Base-by-base conservation (phyloP, 2,888 invertebrate genomes). In the Epiblema foenella region DNA sequence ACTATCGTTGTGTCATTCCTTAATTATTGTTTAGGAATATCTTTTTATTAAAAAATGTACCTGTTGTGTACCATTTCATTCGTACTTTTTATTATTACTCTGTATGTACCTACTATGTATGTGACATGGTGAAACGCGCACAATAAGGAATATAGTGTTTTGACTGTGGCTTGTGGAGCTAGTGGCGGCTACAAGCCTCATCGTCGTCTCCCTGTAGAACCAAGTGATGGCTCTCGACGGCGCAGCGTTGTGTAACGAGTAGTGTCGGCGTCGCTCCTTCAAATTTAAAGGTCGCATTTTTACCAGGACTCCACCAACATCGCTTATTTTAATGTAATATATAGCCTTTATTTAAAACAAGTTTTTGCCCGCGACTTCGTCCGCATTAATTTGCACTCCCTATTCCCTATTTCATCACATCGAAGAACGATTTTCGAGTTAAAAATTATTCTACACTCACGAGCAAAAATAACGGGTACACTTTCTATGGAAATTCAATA, bases 241-340 rank as follows among this genome's bases (percentile, higher is more conserved):
- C 49, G 51, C 71, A 60, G 66, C 56, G 66, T 39, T 62, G 66
- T 71, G 51, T 71, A 71, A 71, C 71, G 71, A 71, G 70, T 66
- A 65, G 60, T 49, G 54, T 24, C 66, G 56, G 24, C 56, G 60
- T 49, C 65, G 60, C 54, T 46, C 17, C 37, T 57, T 20, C 60
- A 18, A 67, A 67, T 62, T 56, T 62, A 60, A 52, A 65, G 18
- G n/a, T 68, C 46, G 42, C 54, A 39, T 72, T 71, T 59, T 68
- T 60, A 12, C 42, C 12, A 46, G 12, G 24, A 46, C 17, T 18
- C 37, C 18, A 56, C 58, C 49, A 59, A 46, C 52, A 15, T 39
- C 18, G 58, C 58, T 11, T 17, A 11, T 18, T 58, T 37, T 39
- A 5, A 7, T 58, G 17, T 18, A 1, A 37, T 37, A 4, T 17